phyloP scores from a whole-genome alignment of 2,113 vertebrate species.

The Crypturellus undulatus region DNA sequence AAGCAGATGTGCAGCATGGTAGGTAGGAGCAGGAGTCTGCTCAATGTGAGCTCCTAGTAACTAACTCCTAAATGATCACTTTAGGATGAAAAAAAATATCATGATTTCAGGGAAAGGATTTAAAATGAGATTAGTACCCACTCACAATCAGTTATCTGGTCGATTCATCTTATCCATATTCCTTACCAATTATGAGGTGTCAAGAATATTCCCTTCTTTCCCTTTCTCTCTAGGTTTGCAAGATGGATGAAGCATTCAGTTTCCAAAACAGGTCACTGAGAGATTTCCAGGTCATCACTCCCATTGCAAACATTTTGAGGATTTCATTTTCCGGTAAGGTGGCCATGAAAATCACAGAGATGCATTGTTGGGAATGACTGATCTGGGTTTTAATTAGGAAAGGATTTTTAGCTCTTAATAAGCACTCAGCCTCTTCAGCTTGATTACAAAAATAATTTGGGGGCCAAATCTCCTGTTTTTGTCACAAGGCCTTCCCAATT shows the following conservation, averaged over 20 bases:
- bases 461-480: not conserved
- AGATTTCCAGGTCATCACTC: slow-evolving; percentile 11
- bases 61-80: not conserved
- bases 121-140: not conserved
- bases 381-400: not conserved
- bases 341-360: not conserved
- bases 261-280: not conserved
- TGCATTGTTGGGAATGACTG: not conserved
- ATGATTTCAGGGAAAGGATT: not conserved
- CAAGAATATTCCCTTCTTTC: slow-evolving; percentile 2
- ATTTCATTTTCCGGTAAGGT: not conserved
- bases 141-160: not conserved
- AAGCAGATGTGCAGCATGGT: slow-evolving; percentile 52
- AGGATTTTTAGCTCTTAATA: not conserved
- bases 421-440: not conserved
- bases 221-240: not conserved
- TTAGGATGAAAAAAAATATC: slow-evolving; percentile 6
- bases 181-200: not conserved
- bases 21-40: slow-evolving; percentile 25
- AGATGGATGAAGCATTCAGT: not conserved
- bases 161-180: not conserved
- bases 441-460: not conserved
- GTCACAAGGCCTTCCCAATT: not conserved
- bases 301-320: not conserved
- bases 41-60: slow-evolving; percentile 18